These are phyloP conservation scores for Mimachlamys varia DNA, from an alignment of 2,888 invertebrate genomes.

Conservation along the genomic window DNA sequence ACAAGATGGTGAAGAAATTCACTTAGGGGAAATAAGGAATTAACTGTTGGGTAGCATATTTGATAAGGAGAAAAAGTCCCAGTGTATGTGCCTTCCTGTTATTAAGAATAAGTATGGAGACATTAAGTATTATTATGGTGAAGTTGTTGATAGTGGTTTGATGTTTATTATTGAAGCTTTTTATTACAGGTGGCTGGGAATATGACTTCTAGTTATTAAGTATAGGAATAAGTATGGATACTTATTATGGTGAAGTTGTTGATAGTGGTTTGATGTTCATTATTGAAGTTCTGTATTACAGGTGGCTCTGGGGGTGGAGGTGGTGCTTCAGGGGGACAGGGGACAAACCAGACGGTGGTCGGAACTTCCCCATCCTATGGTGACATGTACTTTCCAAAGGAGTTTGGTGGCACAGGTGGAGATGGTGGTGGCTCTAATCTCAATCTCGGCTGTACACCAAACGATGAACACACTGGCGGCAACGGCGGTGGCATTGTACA, in stretches of 20 bases:
- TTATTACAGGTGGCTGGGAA: slow-evolving; percentile 60
- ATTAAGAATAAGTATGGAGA: too few species aligned
- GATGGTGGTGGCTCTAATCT: slow-evolving; percentile 59
- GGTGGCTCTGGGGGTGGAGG: slow-evolving; percentile 68
- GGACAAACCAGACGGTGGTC: slow-evolving; percentile 56
- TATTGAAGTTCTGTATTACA: slow-evolving; percentile 34
- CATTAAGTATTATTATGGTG: too few species aligned
- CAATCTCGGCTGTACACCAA: slow-evolving; percentile 54
- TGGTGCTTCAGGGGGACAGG: slow-evolving; percentile 66
- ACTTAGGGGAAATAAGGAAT: too few species aligned
- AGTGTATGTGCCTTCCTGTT: too few species aligned
- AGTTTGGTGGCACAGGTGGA: slow-evolving; percentile 71
- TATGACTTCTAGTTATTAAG: too few species aligned
- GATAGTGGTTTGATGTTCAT: background rate
- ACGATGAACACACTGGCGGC: slow-evolving; percentile 58
- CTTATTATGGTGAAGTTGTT: background rate
- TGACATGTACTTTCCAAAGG: slow-evolving; percentile 63
- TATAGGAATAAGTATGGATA: too few species aligned
- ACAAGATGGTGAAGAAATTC: too few species aligned
- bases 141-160: background rate
- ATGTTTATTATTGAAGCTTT: background rate
- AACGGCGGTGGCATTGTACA: slow-evolving; percentile 68
- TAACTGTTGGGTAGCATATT: too few species aligned
- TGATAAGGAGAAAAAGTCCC: too few species aligned
- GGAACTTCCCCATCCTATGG: slow-evolving; percentile 66